phyloP scores from a whole-genome alignment of 2,797 vertebrate species.

The Ispidina lecontei region DNA sequence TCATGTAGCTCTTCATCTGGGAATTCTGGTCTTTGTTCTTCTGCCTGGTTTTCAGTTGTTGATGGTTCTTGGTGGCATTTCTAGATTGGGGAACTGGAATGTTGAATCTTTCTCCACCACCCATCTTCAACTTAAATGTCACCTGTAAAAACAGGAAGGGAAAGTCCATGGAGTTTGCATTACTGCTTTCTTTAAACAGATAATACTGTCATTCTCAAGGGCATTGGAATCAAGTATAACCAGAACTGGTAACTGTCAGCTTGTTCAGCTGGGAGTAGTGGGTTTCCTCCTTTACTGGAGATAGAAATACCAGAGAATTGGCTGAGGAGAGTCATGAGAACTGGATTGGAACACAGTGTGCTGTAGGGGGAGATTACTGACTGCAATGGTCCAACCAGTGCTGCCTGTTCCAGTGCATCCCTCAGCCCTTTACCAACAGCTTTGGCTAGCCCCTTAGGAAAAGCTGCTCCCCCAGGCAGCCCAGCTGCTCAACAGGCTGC shows the following conservation, averaged over 20 bases:
- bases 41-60: slow-evolving; percentile 87
- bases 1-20: slow-evolving; percentile 82
- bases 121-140: slow-evolving; percentile 92
- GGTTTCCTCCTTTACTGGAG: neutral
- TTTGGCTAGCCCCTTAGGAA: neutral
- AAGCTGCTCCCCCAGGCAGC: neutral
- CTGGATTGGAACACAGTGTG: rapidly evolving
- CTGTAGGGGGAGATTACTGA: neutral
- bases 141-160: slow-evolving; percentile 76
- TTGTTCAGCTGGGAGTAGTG: neutral
- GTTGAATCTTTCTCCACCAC: slow-evolving; percentile 95
- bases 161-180: neutral
- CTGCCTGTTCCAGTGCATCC: neutral
- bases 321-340: neutral
- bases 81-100: slow-evolving; percentile 91
- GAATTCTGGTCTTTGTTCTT: slow-evolving; percentile 88
- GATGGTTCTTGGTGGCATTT: slow-evolving; percentile 86
- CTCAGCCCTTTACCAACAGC: neutral
- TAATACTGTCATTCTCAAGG: neutral
- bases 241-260: rapidly evolving
- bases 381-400: neutral
- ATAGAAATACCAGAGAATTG: neutral
- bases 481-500: rapidly evolving
- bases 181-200: neutral
- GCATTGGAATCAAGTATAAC: neutral